These are phyloP conservation scores for Chionis minor DNA, from an alignment of 2,113 vertebrate genomes.

Conservation along the genomic window DNA sequence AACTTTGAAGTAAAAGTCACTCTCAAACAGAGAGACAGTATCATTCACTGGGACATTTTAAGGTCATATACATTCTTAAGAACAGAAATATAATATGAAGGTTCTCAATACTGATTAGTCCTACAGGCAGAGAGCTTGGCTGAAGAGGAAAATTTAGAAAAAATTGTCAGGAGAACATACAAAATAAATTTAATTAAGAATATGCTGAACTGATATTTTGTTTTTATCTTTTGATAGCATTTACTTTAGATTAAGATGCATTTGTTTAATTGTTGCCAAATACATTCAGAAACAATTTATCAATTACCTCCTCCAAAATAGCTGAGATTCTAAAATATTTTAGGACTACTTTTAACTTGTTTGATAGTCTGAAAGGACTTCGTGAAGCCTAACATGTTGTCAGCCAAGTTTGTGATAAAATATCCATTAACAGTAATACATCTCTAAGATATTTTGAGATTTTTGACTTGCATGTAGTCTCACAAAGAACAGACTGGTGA, in stretches of 20 bases:
- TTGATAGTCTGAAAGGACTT: background rate
- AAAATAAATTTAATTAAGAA: background rate
- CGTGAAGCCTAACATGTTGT: background rate
- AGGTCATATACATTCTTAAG: background rate
- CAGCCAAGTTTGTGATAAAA: background rate
- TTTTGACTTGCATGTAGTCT: background rate
- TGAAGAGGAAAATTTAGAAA: background rate
- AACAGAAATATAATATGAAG: background rate
- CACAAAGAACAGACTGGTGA: background rate
- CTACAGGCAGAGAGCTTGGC: background rate
- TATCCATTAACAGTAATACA: background rate
- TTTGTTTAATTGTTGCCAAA: background rate
- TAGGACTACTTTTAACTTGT: background rate
- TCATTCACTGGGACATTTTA: background rate
- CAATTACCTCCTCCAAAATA: background rate
- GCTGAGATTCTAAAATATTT: background rate
- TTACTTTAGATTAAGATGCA: background rate
- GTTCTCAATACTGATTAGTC: background rate
- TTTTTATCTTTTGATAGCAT: background rate
- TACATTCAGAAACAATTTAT: background rate
- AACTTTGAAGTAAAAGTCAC: background rate
- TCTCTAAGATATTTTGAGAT: background rate
- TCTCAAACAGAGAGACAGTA: background rate
- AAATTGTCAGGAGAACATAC: accelerated
- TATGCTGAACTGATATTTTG: background rate